Evolutionary conservation across 2,797 vertebrate species (phyloP).

Genomic region (Hydrophis major): DNA sequence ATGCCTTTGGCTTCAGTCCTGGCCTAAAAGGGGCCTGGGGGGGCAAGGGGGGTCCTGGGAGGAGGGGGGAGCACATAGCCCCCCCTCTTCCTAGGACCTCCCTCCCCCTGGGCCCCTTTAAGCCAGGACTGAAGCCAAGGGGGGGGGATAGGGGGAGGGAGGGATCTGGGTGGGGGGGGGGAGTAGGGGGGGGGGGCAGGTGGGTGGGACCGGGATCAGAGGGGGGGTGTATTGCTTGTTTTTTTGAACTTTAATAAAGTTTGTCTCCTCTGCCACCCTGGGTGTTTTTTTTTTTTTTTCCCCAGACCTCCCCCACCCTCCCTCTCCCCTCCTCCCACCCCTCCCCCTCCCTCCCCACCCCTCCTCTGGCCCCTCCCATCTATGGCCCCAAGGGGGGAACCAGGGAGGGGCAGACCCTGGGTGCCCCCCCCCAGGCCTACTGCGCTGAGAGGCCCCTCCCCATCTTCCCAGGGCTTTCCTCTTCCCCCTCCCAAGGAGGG

Average conservation of each 20-base stretch:
- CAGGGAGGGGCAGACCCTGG: neutral
- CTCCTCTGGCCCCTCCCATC: neutral
- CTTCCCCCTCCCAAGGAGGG: neutral
- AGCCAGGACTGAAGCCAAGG: neutral
- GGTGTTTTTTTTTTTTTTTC: no score
- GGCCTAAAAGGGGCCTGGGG: neutral
- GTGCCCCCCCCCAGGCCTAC: neutral
- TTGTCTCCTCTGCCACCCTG: no score
- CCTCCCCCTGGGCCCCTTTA: neutral
- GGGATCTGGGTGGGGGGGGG: no score
- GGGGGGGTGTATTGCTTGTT: no score
- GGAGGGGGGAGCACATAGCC: neutral
- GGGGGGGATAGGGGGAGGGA: no score
- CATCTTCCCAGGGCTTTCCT: neutral
- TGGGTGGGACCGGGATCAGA: no score
- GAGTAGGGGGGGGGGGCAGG: no score
- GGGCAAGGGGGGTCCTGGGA: neutral
- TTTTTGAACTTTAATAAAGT: no score
- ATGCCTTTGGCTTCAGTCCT: neutral
- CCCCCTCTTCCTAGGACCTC: neutral
- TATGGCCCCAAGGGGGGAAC: neutral
- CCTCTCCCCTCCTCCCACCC: no score
- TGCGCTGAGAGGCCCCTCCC: neutral
- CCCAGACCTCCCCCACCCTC: no score
- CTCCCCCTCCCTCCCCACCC: fast-evolving